These are phyloP conservation scores for Brachystomella parvula DNA, from an alignment of 1,140 invertebrate genomes.

Conservation along the genomic window DNA sequence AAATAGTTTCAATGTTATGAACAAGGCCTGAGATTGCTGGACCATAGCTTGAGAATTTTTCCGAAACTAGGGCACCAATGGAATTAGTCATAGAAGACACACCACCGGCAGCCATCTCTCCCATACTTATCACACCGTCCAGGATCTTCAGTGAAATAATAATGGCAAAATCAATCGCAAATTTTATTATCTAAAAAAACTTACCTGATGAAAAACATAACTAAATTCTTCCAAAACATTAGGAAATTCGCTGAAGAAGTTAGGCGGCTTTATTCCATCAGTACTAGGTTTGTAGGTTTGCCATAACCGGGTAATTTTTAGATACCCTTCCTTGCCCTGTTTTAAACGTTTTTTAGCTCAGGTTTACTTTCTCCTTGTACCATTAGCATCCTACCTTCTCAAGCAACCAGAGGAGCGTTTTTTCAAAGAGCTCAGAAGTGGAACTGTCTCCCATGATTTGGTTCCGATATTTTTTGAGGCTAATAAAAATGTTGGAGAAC, in stretches of 20 bases:
- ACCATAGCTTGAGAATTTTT: conserved; percentile 32
- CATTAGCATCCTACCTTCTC: conserved; percentile 30
- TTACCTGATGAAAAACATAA: neutral
- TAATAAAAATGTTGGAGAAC: conserved; percentile 27
- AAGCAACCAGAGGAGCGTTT: conserved; percentile 24
- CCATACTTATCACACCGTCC: conserved; percentile 12
- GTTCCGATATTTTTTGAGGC: conserved; percentile 4
- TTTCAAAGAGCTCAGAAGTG: conserved; percentile 29
- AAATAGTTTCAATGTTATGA: conserved; percentile 22
- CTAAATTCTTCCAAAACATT: neutral
- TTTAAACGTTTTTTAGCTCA: no score
- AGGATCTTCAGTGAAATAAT: conserved; percentile 8
- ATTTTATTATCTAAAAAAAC: neutral
- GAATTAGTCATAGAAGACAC: neutral
- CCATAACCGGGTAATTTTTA: neutral
- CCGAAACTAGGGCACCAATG: conserved; percentile 11
- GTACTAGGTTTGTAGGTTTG: neutral
- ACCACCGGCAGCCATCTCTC: conserved; percentile 18
- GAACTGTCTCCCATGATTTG: conserved; percentile 24
- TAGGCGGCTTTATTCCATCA: neutral
- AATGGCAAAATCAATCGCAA: no score
- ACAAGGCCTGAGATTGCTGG: conserved; percentile 31
- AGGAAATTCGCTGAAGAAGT: neutral
- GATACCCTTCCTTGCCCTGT: neutral
- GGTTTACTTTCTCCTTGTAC: no score